phyloP scores from a whole-genome alignment of 2,888 invertebrate species.

The Rosalia funebris region DNA sequence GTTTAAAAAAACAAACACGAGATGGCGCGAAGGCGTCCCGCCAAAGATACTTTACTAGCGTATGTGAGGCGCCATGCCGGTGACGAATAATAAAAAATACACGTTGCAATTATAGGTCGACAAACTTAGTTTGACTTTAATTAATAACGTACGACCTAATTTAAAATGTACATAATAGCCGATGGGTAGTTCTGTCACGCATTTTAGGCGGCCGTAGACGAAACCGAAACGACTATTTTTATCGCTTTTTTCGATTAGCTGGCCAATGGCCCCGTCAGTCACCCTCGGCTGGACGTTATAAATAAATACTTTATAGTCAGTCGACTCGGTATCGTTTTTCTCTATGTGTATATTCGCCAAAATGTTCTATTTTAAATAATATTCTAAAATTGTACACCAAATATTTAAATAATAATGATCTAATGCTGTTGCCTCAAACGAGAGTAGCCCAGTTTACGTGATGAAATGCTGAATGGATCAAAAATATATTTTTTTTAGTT shows the following conservation, averaged over 20 bases:
- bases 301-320: neutral
- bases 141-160: neutral
- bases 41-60: too few species aligned
- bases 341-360: neutral
- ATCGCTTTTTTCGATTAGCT: neutral
- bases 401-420: neutral
- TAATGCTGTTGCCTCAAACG: neutral
- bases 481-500: neutral
- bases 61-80: too few species aligned
- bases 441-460: neutral
- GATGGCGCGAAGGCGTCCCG: too few species aligned
- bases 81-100: too few species aligned
- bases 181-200: neutral
- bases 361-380: neutral
- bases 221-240: conserved; percentile 1
- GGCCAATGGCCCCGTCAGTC: conserved; percentile 1
- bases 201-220: neutral
- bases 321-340: neutral
- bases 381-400: neutral
- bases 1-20: too few species aligned
- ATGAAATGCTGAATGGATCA: neutral
- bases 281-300: neutral
- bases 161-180: neutral
- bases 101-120: too few species aligned
- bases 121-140: neutral